Evolutionary conservation across 2,888 invertebrate species (phyloP), one percentile per base, ranked within the genome.

Genomic region (Leptarthrus brevirostris): DNA sequence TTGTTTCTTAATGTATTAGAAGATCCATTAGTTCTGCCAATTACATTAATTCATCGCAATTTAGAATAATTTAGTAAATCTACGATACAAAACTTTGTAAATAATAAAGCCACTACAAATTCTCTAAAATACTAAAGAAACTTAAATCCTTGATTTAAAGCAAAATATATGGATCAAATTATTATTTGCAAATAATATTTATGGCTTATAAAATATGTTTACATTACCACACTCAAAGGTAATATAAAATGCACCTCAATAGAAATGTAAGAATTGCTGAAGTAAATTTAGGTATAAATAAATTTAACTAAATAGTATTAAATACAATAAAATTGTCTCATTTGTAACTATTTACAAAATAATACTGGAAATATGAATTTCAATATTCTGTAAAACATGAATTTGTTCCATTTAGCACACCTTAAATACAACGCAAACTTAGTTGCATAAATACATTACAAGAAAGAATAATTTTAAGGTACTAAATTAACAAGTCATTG

Each of bases 201-300:
- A 30, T 58, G 16, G 36, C 20, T 12, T 58, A 4, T 58, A 36
- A 36, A 58, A 58, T 10, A 18, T 12, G 18, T 49, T 49, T 5
- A 34, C 18, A 36, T 58, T 8, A 18, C 16, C 24, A 34, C 34
- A 6, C 3, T 5, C 20, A 40, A 34, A 58, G 6, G 12, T 12
- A 26, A 24, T 4, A 30, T 30, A 56, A 34, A 5, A 58, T 12
- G 30, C 34, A 58, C 34, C 56, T 58, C 34, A 58, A 58, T 18
- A 30, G 36, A 58, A 58, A 30, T n/a, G 58, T 36, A 34, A 58
- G 36, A 64, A 64, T 64, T 64, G 64, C 64, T 64, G 64, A 64
- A 64, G 47, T 64, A 64, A 64, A 64, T 40, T 64, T 64, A 64
- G 64, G 64, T 24, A 64, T 64, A 64, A 64, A 22, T 16, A 44